phyloP scores from a whole-genome alignment of 2,797 vertebrate species.

The Apodemus agrarius region DNA sequence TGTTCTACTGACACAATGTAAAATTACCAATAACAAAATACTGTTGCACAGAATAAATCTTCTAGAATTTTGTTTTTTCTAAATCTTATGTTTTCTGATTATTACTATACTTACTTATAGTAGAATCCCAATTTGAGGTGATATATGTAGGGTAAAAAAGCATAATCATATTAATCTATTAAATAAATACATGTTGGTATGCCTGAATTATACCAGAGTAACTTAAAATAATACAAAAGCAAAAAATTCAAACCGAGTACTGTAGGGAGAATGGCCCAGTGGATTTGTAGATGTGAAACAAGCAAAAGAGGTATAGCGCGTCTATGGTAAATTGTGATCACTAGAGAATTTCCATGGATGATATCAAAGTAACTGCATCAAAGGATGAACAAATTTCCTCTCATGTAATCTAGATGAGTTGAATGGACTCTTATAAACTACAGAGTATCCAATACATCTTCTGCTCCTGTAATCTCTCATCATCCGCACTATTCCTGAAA shows the following conservation, averaged over 20 bases:
- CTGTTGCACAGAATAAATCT: neutral
- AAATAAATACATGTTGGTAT: conserved; percentile 29
- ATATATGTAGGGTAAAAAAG: neutral
- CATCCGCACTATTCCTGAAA: neutral
- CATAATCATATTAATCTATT: neutral
- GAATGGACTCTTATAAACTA: neutral
- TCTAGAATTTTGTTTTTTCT: neutral
- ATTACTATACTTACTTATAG: neutral
- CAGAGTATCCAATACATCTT: neutral
- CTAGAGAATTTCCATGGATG: neutral
- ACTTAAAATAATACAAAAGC: neutral
- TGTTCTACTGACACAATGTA: conserved; percentile 48
- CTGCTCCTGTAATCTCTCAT: neutral
- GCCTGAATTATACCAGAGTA: neutral
- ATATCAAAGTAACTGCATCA: neutral
- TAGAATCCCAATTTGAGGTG: neutral
- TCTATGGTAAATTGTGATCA: neutral
- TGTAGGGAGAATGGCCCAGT: neutral
- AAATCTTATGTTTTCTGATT: neutral
- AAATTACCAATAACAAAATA: conserved; percentile 39
- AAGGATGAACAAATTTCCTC: neutral
- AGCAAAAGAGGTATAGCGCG: neutral
- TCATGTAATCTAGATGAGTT: neutral
- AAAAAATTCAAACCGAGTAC: neutral
- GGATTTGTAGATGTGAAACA: neutral